Evolutionary conservation across 2,113 vertebrate species (phyloP).

Genomic region (Clarias magur): DNA sequence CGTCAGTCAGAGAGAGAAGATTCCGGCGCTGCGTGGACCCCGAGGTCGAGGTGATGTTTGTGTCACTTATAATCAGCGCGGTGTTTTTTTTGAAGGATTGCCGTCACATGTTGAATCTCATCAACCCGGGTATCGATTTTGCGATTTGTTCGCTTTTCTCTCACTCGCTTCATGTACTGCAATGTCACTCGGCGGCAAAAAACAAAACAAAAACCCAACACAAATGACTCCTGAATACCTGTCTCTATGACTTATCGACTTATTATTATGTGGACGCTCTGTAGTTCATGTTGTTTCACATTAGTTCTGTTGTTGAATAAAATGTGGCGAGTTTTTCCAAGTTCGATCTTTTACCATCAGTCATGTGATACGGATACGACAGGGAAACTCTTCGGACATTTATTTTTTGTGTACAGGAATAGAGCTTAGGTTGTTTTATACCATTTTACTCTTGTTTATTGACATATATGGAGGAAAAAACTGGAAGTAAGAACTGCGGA

Average conservation of each 20-base stretch:
- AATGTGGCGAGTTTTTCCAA: constrained; percentile 1
- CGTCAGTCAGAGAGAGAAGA: not conserved
- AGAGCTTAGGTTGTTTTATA: not conserved
- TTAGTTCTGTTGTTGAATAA: constrained; percentile 36
- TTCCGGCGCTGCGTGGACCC: not conserved
- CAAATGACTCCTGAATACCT: constrained; percentile 35
- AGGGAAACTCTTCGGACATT: not conserved
- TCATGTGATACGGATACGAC: not conserved
- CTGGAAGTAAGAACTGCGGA: not conserved
- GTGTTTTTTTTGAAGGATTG: constrained; percentile 28
- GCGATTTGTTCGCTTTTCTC: constrained; percentile 41
- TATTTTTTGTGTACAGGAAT: not conserved
- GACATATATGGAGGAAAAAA: not conserved
- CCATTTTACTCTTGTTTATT: not conserved
- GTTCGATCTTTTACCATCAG: not conserved
- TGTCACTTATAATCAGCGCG: not conserved
- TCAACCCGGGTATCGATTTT: constrained; percentile 38
- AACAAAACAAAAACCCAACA: not conserved
- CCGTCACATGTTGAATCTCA: constrained; percentile 31
- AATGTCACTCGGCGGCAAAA: constrained; percentile 45
- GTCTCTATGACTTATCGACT: constrained; percentile 43
- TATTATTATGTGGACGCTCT: constrained; percentile 26
- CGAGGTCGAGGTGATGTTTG: constrained; percentile 32
- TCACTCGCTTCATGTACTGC: constrained; percentile 41
- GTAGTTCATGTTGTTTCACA: constrained; percentile 15